Base-by-base conservation (phyloP, 2,888 invertebrate species). In the Scelioninae gen. 2 region DNA sequence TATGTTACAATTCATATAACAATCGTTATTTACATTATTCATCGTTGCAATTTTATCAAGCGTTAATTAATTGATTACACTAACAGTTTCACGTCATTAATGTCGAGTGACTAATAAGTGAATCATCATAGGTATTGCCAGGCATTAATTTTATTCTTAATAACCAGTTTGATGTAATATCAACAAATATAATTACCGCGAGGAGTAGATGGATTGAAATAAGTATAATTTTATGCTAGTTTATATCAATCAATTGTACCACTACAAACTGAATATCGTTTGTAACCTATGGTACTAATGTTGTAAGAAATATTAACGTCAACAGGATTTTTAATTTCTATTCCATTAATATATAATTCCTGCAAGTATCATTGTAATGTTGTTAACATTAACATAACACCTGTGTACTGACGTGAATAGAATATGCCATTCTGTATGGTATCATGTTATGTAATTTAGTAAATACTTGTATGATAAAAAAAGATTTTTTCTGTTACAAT, bases 301-400 rank as follows among this genome's bases (percentile, higher is more conserved):
- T 37, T 63, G 50, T 63, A 63, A 70, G 70, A 63, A 70, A 64
- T 63, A 45, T 63, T 70, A 63, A 70, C 70, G 70, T 70, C 63
- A 70, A 28, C 43, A n/a, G 15, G 43, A 41, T 46, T 70, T 63
- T 63, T 16, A 70, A 57, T 46, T 69, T 63, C 63, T 48, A 48
- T 70, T 9, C 31, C n/a, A 25, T 63, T 43, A 52, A 45, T 57
- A 50, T 35, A 37, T 58, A 52, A 58, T 64, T 64, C 46, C 43
- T 64, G 70, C 55, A 63, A 52, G 39, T 71, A 52, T 52, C 57
- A 3, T 43, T 28, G 37, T 35, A 43, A 33, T 43, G 43, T 63
- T 58, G 50, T 43, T 52, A 25, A 70, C n/a, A n/a, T 63, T 70
- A 55, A 50, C 70, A 70, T 63, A 63, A 70, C 63, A 63, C 48